phyloP scores from a whole-genome alignment of 2,797 vertebrate species.

The Liasis olivaceus region DNA sequence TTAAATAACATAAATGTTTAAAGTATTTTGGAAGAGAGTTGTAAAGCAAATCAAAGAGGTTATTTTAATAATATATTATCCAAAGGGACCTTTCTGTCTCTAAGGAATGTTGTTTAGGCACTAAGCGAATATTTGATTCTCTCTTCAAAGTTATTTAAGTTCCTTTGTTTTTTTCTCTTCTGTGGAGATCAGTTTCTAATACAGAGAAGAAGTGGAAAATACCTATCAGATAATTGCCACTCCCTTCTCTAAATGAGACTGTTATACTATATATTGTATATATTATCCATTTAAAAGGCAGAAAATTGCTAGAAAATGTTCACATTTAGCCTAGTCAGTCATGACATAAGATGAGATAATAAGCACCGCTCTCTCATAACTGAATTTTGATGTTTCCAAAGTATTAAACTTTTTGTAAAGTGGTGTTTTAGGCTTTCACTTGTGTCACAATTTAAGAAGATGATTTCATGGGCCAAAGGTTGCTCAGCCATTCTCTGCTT shows the following conservation, averaged over 20 bases:
- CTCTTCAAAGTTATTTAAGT: slow-evolving; percentile 10
- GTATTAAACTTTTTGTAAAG: background rate
- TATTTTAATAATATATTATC: slow-evolving; percentile 39
- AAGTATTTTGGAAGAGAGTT: slow-evolving; percentile 46
- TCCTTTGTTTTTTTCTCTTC: background rate
- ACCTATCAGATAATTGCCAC: background rate
- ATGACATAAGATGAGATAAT: background rate
- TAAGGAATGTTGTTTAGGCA: background rate
- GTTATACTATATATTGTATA: background rate
- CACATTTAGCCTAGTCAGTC: background rate
- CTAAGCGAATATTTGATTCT: background rate
- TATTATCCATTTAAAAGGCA: background rate
- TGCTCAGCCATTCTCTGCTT: background rate
- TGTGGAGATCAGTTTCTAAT: background rate
- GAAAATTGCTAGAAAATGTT: background rate
- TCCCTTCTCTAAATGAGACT: background rate
- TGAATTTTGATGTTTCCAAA: background rate
- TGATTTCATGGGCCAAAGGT: background rate
- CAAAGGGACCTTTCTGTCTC: slow-evolving; percentile 18
- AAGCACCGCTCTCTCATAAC: background rate
- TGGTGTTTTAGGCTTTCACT: background rate
- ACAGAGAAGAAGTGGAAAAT: background rate
- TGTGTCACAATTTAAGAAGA: background rate
- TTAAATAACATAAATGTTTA: slow-evolving; percentile 54
- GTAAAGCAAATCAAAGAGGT: slow-evolving; percentile 32